These are phyloP conservation scores for Caenorhabditis drosophilae DNA, from an alignment of 2,888 invertebrate genomes.

Conservation along the genomic window DNA sequence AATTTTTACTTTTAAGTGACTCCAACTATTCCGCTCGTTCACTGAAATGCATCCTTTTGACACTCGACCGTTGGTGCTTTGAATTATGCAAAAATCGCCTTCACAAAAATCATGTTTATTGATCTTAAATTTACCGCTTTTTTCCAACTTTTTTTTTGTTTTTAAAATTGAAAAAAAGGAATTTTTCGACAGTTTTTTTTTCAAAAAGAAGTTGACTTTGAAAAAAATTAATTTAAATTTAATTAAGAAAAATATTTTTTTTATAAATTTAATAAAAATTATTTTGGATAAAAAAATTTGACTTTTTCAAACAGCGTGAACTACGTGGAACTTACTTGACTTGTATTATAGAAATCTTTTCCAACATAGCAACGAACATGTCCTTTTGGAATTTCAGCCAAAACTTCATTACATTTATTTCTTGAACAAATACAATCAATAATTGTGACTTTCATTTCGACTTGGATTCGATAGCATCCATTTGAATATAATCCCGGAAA, in stretches of 20 bases:
- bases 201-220: too few species aligned
- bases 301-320: too few species aligned
- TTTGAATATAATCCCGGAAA: slow-evolving; percentile 52
- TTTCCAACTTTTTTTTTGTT: too few species aligned
- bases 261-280: too few species aligned
- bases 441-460: slow-evolving; percentile 37
- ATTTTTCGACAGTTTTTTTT: too few species aligned
- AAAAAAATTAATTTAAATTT: too few species aligned
- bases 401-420: slow-evolving; percentile 51
- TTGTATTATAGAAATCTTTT: slow-evolving; percentile 34
- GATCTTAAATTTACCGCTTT: slow-evolving; percentile 18
- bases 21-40: slow-evolving; percentile 49
- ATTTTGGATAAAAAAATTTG: too few species aligned
- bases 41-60: slow-evolving; percentile 47
- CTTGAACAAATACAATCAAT: slow-evolving; percentile 54
- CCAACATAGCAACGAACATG: slow-evolving; percentile 50
- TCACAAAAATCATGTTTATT: slow-evolving; percentile 46
- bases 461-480: slow-evolving; percentile 55
- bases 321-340: too few species aligned
- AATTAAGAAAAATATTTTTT: slow-evolving; percentile 1
- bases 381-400: slow-evolving; percentile 45
- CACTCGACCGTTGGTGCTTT: slow-evolving; percentile 29
- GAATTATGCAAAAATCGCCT: slow-evolving; percentile 58
- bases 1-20: slow-evolving; percentile 43
- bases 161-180: too few species aligned